Evolutionary conservation across 2,888 invertebrate species (phyloP).

Genomic region (Calameuta idolon): DNA sequence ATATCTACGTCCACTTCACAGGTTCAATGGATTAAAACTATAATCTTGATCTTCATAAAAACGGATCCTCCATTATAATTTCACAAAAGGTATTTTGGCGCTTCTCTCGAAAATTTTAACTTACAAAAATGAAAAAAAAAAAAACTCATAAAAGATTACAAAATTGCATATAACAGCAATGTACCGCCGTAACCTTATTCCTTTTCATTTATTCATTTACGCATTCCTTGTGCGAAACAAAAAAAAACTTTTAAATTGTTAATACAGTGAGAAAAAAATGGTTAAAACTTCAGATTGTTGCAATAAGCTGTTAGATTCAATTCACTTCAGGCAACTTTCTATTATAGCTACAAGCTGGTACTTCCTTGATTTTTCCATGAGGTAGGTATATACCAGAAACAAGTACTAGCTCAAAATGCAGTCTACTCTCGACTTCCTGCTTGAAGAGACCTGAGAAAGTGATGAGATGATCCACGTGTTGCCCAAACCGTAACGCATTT

Average conservation of each 20-base stretch:
- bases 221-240: neutral
- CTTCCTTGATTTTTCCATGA: constrained; percentile 56
- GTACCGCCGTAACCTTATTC: neutral
- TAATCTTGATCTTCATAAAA: neutral
- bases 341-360: constrained; percentile 53
- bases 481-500: constrained; percentile 69
- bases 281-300: neutral
- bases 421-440: constrained; percentile 60
- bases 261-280: neutral
- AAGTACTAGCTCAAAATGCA: constrained; percentile 52
- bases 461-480: constrained; percentile 70
- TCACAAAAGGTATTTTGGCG: neutral
- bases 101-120: neutral
- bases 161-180: neutral
- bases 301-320: constrained; percentile 10
- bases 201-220: neutral
- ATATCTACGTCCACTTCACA: neutral
- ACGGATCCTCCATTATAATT: neutral
- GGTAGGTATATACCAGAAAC: constrained; percentile 77
- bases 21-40: neutral
- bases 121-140: neutral
- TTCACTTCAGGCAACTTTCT: constrained; percentile 65
- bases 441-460: constrained; percentile 67
- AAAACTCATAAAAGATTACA: neutral
- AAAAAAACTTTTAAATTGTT: neutral